A percentile compares a stretch with the other conserved stretches of the same genome.
Conservation (phyloP, 1,140 invertebrate genomes). For the Gonioctena quinquepunctata region DNA sequence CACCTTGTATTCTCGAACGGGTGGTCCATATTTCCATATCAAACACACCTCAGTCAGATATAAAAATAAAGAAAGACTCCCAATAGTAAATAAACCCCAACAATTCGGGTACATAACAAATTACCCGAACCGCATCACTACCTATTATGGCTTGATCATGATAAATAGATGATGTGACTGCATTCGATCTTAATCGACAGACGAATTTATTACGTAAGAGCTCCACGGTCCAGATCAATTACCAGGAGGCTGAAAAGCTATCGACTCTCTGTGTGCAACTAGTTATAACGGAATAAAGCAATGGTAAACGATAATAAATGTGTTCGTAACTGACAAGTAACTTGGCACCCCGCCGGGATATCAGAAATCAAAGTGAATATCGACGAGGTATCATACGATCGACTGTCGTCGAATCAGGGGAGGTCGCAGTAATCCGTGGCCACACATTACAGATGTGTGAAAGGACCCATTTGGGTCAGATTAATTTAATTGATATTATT, state of each 20-base stretch:
- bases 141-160: not conserved
- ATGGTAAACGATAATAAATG: conserved; percentile 30
- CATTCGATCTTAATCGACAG: conserved; percentile 32
- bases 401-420: conserved; percentile 25
- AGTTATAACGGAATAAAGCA: conserved; percentile 4
- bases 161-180: not conserved
- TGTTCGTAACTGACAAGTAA: conserved; percentile 32
- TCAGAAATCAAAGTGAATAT: conserved; percentile 14
- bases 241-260: not conserved
- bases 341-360: conserved; percentile 31
- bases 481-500: not conserved
- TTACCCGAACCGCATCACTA: not conserved
- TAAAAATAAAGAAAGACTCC: not conserved
- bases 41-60: not conserved
- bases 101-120: not conserved
- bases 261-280: conserved; percentile 7
- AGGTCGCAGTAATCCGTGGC: not conserved
- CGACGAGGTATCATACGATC: conserved; percentile 29
- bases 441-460: not conserved
- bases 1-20: not conserved
- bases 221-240: conserved; percentile 5
- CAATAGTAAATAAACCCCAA: not conserved
- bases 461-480: not conserved
- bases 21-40: not conserved
- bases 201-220: conserved; percentile 28